Base-by-base conservation (phyloP, 2,113 vertebrate species). In the Nicator chloris region DNA sequence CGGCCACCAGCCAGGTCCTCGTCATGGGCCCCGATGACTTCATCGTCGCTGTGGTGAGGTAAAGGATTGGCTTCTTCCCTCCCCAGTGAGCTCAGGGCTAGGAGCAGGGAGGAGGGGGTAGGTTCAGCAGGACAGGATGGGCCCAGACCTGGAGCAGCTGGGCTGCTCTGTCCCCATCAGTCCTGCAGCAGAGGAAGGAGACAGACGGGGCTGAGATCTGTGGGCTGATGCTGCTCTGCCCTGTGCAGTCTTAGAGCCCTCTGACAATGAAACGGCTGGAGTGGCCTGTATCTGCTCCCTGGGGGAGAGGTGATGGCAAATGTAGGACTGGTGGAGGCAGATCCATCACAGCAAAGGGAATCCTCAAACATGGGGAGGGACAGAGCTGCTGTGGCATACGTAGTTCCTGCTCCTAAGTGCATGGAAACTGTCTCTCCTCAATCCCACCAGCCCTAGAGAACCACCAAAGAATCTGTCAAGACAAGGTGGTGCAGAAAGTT, bases 11-110 rank as follows among this genome's bases (percentile, higher is more conserved):
- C 82, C 99, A 99, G 95, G 99, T 99, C 92, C 98, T 99, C 60
- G 98, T 99, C 86, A 99, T 99, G 98, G 99, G 99, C 50, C 99
- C 99, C 1, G 99, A 99, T 17, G 99, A 99, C 97, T 98, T 98
- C 96, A 99, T 99, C 4, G 99, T 99, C 17, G 98, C 99, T 3
- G 97, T 99, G 71, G 98, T 99, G 95, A 99, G 99, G 99, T 99
- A 97, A 61, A 37, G 61, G 45, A 28, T 40, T 44, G 45, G 10
- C 53, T 61, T 35, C 82, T 37, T 27, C 70, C 51, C 54, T 42
- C 24, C 31, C 3, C 33, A 2, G 0, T 0, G 22, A 10, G 4
- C 61, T 75, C 28, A 15, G 50, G 69, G 14, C 14, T 53, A 56
- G 57, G 22, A 89, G 75, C 70, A 35, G 44, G 18, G 64, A 49